phyloP scores from a whole-genome alignment of 2,113 vertebrate genomes.

The Lichenostomus cassidix region DNA sequence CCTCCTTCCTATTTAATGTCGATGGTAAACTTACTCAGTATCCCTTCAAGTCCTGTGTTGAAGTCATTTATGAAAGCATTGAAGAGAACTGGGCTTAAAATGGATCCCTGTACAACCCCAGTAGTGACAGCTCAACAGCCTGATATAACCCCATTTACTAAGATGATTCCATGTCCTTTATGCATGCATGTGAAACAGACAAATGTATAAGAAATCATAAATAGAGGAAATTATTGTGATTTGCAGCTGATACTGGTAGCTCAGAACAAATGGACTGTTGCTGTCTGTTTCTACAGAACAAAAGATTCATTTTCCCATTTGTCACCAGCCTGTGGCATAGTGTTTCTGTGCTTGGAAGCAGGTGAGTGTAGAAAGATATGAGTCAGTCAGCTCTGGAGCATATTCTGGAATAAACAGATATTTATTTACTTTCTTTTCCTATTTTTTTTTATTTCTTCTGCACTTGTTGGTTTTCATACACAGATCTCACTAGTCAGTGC shows the following conservation, averaged over 20 bases:
- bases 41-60: not conserved
- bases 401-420: not conserved
- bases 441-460: not conserved
- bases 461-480: not conserved
- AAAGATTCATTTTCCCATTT: not conserved
- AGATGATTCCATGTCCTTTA: too few relatives aligned
- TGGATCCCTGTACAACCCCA: not conserved
- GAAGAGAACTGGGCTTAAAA: not conserved
- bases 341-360: not conserved
- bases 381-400: not conserved
- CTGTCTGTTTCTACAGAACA: not conserved
- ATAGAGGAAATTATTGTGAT: not conserved
- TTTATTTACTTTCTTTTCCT: not conserved
- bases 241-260: not conserved
- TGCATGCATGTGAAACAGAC: not conserved
- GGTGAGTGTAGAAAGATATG: not conserved
- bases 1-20: not conserved
- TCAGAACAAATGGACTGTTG: not conserved
- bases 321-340: not conserved
- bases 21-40: not conserved
- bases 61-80: not conserved
- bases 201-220: not conserved
- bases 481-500: not conserved
- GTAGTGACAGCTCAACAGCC: rapidly evolving
- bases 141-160: not conserved